Conservation (phyloP, 2,797 vertebrate genomes). For the Alfaro cultratus region DNA sequence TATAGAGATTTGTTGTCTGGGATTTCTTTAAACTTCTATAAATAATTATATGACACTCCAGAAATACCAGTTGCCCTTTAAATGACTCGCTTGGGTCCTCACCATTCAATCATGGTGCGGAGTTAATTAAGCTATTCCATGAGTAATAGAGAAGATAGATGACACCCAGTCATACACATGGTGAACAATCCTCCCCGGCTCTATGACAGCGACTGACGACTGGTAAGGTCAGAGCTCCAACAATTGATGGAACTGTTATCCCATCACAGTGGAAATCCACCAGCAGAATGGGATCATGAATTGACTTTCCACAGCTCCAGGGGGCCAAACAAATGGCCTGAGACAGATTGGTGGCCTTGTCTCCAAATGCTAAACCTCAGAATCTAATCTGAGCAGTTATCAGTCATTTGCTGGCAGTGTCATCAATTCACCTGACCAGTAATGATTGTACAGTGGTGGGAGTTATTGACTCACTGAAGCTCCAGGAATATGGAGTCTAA, state of each 20-base stretch:
- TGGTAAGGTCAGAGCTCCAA: conserved; percentile 77
- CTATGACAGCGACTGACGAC: conserved; percentile 68
- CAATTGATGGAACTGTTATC: conserved; percentile 81
- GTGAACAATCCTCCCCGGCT: conserved; percentile 36
- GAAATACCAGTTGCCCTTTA: conserved; percentile 77
- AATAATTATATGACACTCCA: conserved; percentile 62
- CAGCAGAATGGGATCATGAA: conserved; percentile 61
- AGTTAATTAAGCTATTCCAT: conserved; percentile 81
- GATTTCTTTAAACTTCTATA: conserved; percentile 25
- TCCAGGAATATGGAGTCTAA: conserved; percentile 53
- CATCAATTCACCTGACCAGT: conserved; percentile 64
- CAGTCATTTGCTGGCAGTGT: conserved; percentile 70
- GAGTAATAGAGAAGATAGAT: conserved; percentile 83
- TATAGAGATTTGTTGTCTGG: not conserved
- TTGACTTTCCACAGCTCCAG: conserved; percentile 52
- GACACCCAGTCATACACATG: conserved; percentile 57
- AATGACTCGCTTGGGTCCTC: conserved; percentile 77
- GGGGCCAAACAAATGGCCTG: conserved; percentile 46
- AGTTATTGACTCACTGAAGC: conserved; percentile 59
- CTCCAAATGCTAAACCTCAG: conserved; percentile 53
- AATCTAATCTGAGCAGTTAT: conserved; percentile 65
- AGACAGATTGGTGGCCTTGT: conserved; percentile 65
- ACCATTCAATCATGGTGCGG: conserved; percentile 68
- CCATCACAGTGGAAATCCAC: conserved; percentile 60
- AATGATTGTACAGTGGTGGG: conserved; percentile 43